These are phyloP conservation scores for Thymelicus acteon DNA, from an alignment of 2,888 invertebrate genomes.

Conservation along the genomic window DNA sequence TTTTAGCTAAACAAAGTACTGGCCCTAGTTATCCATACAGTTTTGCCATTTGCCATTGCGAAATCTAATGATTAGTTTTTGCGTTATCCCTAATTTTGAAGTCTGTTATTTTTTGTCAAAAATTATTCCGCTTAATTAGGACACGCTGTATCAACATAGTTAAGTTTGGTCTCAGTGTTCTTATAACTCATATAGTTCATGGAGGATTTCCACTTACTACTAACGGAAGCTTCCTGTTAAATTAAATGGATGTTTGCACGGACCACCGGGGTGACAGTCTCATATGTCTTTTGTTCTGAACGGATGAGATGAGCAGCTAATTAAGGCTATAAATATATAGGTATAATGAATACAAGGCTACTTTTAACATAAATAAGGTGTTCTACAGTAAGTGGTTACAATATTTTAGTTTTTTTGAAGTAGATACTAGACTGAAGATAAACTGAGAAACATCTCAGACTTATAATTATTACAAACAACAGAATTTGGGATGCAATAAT, in stretches of 20 bases:
- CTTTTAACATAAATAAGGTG: background rate
- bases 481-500: no score
- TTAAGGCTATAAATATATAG: background rate
- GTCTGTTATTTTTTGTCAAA: no score
- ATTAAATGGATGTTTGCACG: slow-evolving; percentile 65
- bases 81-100: no score
- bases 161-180: no score
- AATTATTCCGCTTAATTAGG: no score
- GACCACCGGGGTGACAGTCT: slow-evolving; percentile 41
- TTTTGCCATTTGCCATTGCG: no score
- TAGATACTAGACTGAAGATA: background rate
- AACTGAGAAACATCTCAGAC: no score
- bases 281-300: slow-evolving; percentile 26
- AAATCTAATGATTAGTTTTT: no score
- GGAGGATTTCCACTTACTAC: slow-evolving; percentile 34
- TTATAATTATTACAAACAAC: no score
- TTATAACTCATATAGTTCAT: background rate
- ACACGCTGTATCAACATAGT: no score
- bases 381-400: background rate
- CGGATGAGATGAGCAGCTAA: slow-evolving; percentile 22
- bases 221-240: slow-evolving; percentile 58
- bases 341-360: background rate
- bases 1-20: no score
- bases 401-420: background rate
- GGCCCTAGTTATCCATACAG: no score